Evolutionary conservation across 2,113 vertebrate genomes (phyloP).

Genomic region (Oncorhynchus clarkii): DNA sequence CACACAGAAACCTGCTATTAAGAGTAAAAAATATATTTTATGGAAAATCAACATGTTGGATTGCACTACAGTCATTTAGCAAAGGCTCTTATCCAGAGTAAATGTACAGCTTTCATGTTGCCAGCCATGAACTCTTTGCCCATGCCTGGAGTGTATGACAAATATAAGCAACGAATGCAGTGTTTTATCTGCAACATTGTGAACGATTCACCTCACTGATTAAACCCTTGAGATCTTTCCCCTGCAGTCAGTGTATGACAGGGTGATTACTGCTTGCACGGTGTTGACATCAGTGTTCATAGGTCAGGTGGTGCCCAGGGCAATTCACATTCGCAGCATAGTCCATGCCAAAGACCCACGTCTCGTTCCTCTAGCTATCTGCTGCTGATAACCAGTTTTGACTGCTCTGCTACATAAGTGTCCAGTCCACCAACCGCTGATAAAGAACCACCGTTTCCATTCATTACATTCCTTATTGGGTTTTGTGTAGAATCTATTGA

Average conservation of each 20-base stretch:
- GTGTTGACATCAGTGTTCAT: conserved; percentile 46
- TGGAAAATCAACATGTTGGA: conserved; percentile 18
- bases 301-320: conserved; percentile 26
- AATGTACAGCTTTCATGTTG: background rate
- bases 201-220: too few species aligned
- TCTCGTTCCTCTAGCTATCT: background rate
- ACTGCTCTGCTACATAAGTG: conserved; percentile 11
- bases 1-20: conserved; percentile 27
- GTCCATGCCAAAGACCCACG: background rate
- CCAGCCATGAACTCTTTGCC: too few species aligned
- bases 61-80: conserved; percentile 14
- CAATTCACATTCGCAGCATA: background rate
- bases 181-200: too few species aligned
- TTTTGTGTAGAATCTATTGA: too few species aligned
- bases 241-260: too few species aligned
- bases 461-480: background rate
- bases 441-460: background rate
- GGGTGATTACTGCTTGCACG: conserved; percentile 4
- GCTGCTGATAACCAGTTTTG: conserved; percentile 8
- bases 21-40: conserved; percentile 15
- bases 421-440: conserved; percentile 14
- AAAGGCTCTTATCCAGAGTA: background rate
- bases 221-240: too few species aligned
- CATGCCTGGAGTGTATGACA: too few species aligned
- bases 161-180: too few species aligned